These are phyloP conservation scores for Corythucha ciliata DNA, from an alignment of 2,888 invertebrate genomes.

Conservation along the genomic window DNA sequence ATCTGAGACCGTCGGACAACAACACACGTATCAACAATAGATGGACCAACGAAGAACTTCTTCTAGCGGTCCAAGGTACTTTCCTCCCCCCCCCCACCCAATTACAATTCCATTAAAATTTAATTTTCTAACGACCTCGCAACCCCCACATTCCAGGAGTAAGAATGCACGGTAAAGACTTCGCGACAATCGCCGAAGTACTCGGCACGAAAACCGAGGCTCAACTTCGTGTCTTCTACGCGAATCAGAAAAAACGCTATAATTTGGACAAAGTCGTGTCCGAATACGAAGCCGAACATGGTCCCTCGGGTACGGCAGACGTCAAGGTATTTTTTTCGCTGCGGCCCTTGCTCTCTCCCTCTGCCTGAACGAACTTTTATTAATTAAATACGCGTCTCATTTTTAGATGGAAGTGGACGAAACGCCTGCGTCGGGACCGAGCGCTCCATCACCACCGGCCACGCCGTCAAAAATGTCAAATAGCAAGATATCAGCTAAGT, in stretches of 20 bases:
- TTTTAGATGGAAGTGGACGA: no score
- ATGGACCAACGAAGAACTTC: conserved; percentile 87
- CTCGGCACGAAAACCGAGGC: conserved; percentile 91
- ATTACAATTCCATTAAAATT: no score
- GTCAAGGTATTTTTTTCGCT: conserved; percentile 3
- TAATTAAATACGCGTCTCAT: not conserved
- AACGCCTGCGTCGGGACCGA: no score
- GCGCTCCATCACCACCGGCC: no score
- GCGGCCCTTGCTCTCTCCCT: not conserved
- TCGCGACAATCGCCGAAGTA: conserved; percentile 87
- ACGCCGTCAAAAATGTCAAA: no score
- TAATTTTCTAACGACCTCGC: not conserved
- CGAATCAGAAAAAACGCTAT: conserved; percentile 80
- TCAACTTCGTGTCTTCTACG: conserved; percentile 84
- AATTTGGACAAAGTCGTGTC: conserved; percentile 77
- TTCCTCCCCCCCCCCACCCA: no score
- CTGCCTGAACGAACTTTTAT: not conserved
- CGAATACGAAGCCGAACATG: conserved; percentile 71
- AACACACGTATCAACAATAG: conserved; percentile 68
- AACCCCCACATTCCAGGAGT: conserved; percentile 45
- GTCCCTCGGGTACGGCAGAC: conserved; percentile 27
- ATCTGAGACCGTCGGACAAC: conserved; percentile 53
- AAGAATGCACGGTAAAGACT: conserved; percentile 61
- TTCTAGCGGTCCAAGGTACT: conserved; percentile 80
- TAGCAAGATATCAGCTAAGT: no score